Base-by-base conservation (phyloP, 2,113 vertebrate species). In the Melozone crissalis region DNA sequence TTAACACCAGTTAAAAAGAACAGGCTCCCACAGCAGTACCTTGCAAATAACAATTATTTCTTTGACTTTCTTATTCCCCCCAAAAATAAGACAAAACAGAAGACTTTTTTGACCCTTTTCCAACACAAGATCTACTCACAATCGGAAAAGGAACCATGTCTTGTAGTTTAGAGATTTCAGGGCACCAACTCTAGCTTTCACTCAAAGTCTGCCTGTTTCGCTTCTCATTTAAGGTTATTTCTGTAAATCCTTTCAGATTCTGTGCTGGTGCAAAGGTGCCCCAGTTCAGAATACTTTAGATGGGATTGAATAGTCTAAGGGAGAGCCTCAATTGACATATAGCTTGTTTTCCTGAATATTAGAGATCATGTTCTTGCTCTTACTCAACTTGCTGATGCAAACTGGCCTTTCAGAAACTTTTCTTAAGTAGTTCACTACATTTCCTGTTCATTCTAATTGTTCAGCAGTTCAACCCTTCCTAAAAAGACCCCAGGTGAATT, bases 291-390 rank as follows among this genome's bases (percentile, higher is more conserved):
- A 67, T 44, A 47, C 10, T 41, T 88, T 33, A 20, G 2, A 22
- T 54, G 28, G 8, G 24, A 39, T 75, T 62, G 71, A 31, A 5
- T 58, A 71, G 9, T 67, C 28, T 51, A 49, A 24, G 15, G 54
- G 16, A 69, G 37, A 69, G 37, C 12, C 16, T 87, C 41, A 54
- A 5, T 0, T 44, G 22, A 46, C n/a, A 44, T 0, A 1, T 31
- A 79, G 16, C 6, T 88, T 13, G 1, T 75, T 28, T 62, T 82
- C 21, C n/a, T 74, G 41, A 54, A n/a, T 3, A 16, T 62, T 21
- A 58, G 41, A 51, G 20, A 10, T 41, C 14, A 18, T 30, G 8
- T 77, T 61, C 27, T 44, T 44, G 24, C 46, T 77, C 33, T 47
- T 69, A 19, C 12, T 9, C 33, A 61, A n/a, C 30, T 57, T 87